Conservation (phyloP, 2,888 invertebrate genomes). For the Nymphalis c-album region DNA sequence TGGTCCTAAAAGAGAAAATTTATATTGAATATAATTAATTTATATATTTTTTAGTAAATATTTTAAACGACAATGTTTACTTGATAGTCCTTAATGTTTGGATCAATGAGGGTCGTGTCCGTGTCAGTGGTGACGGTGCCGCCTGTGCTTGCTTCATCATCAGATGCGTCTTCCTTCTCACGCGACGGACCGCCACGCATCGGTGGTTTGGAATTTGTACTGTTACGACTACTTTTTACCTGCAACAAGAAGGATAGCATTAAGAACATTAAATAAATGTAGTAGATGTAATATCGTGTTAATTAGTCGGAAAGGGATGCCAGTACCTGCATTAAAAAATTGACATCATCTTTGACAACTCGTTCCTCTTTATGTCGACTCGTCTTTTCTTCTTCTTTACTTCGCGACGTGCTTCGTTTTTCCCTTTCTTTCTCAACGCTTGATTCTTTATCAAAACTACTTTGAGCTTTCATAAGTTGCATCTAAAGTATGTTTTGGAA, state of each 20-base stretch:
- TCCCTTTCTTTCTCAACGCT: conserved; percentile 75
- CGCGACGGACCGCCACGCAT: conserved; percentile 68
- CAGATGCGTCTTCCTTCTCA: conserved; percentile 72
- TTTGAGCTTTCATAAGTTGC: conserved; percentile 79
- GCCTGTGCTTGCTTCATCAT: conserved; percentile 78
- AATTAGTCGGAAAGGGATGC: too few species aligned
- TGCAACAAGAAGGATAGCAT: conserved; percentile 40
- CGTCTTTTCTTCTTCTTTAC: conserved; percentile 73
- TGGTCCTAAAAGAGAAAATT: conserved; percentile 82
- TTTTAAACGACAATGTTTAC: conserved; percentile 44
- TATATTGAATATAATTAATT: not conserved
- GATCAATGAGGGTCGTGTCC: conserved; percentile 84
- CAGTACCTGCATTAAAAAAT: conserved; percentile 75
- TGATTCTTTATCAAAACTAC: conserved; percentile 79
- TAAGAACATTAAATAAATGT: not conserved
- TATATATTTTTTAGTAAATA: not conserved
- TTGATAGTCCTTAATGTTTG: conserved; percentile 82
- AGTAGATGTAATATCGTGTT: too few species aligned
- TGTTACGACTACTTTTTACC: conserved; percentile 71
- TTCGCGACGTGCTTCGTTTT: conserved; percentile 70
- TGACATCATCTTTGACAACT: conserved; percentile 71
- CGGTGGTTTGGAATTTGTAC: conserved; percentile 63
- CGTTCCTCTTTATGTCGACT: conserved; percentile 59
- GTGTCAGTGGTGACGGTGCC: conserved; percentile 83
- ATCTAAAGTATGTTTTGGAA: conserved; percentile 59